phyloP scores from a whole-genome alignment of 2,888 invertebrate species.

The Folsomia candida region DNA sequence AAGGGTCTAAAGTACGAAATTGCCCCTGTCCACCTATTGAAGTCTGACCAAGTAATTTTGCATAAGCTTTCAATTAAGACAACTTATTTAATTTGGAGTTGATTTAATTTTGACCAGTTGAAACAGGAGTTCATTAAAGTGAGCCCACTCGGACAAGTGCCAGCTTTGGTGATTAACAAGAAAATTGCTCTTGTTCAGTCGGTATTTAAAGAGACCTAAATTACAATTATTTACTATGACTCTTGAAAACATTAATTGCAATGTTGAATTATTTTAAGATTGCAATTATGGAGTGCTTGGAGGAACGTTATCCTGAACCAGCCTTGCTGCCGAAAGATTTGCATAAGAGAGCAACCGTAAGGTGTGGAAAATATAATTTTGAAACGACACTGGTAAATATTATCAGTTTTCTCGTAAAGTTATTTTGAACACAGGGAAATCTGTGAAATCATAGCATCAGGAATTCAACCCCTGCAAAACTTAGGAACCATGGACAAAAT shows the following conservation, averaged over 20 bases:
- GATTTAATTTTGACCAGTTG: conserved; percentile 49
- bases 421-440: conserved; percentile 66
- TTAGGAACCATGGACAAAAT: conserved; percentile 18
- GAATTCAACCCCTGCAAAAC: conserved; percentile 95
- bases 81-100: background rate
- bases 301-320: conserved; percentile 83
- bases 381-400: no score
- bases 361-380: background rate
- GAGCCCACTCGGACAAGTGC: conserved; percentile 94
- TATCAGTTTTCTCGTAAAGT: no score
- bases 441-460: conserved; percentile 85
- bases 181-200: conserved; percentile 64
- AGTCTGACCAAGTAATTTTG: no score
- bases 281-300: conserved; percentile 91
- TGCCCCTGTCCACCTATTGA: background rate
- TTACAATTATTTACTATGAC: background rate
- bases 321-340: conserved; percentile 86
- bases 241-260: background rate
- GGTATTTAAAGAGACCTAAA: conserved; percentile 62
- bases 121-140: conserved; percentile 78
- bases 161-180: conserved; percentile 71
- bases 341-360: conserved; percentile 80
- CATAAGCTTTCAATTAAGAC: no score
- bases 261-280: no score
- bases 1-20: background rate